Base-by-base conservation (phyloP, 2,113 vertebrate species). In the Stercorarius parasiticus region DNA sequence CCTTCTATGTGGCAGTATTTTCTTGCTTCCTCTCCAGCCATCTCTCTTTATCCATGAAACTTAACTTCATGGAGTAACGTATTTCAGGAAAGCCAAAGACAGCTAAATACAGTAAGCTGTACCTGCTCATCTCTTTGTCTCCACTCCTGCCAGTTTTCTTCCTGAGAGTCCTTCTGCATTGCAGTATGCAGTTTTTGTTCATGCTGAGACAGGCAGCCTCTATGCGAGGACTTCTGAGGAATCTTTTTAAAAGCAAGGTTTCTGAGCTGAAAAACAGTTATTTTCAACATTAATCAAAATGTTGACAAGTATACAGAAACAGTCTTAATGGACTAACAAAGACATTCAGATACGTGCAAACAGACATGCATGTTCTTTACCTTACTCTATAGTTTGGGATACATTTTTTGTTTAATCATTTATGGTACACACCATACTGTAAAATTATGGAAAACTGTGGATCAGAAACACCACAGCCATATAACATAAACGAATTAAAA, bases 191-290 rank as follows among this genome's bases (percentile, higher is more conserved):
- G 95, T 42, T 98, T 95, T 91, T 99, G 98, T 36, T 99, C 99
- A 82, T 94, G 97, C 30, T 99, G 99, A 94, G 98, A 95, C 6
- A 97, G 96, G 90, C 98, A 98, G 82, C 98, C 91, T 7, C 97
- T 97, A 85, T 95, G 97, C 15, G 98, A 98, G 7, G 99, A 98
- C 94, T 99, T 99, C 95, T 99, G 99, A 74, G 99, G 99, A 97
- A 99, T 98, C 98, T 99, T 99, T 98, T 98, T 99, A 97, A 99
- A 99, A 95, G 99, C 99, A 85, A 99, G 98, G 96, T 98, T 99
- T 94, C 99, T 98, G 58, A 99, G 98, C 99, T 99, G 95, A 76
- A 73, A 98, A 72, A 82, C 58, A 97, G 53, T 17, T 40, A 50
- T 34, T 58, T 82, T 82, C 79, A 80, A 61, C 30, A 13, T 76